A percentile compares a stretch with the other conserved stretches of the same genome.
These are phyloP conservation scores for Leucophenga varia DNA, from an alignment of 1,140 invertebrate species.

Conservation along the genomic window DNA sequence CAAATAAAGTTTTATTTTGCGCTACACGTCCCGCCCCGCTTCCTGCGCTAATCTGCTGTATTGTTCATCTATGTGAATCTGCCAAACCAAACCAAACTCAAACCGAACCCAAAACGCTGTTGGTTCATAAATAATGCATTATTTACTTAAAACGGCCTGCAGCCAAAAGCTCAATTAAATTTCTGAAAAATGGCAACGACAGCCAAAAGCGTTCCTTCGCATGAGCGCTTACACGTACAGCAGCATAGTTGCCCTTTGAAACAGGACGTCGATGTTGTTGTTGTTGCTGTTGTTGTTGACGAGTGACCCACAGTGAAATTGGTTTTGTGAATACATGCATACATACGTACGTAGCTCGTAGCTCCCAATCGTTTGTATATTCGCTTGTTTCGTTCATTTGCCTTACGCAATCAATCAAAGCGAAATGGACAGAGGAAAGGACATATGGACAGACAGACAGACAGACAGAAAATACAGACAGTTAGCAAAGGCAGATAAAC, in stretches of 20 bases:
- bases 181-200: conserved; percentile 43
- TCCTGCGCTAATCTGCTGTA: not conserved
- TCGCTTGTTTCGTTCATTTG: no score
- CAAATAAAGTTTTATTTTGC: no score
- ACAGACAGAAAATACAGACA: no score
- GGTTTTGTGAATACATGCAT: no score
- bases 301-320: conserved; percentile 3
- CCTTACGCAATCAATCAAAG: conserved; percentile 42
- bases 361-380: no score
- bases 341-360: no score
- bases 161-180: conserved; percentile 44
- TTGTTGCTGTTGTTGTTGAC: not conserved
- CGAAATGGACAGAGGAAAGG: conserved; percentile 24
- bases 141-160: conserved; percentile 43
- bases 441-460: no score
- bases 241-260: conserved; percentile 5
- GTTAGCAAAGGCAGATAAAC: no score
- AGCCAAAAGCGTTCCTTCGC: no score
- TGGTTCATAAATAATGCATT: conserved; percentile 48
- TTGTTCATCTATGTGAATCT: not conserved
- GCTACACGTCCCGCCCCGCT: not conserved
- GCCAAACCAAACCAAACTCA: no score
- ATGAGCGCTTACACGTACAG: no score
- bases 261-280: not conserved
- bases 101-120: no score